A percentile compares a stretch with the other conserved stretches of the same genome.
Evolutionary conservation across 2,888 invertebrate genomes (phyloP).

Genomic region (Melanophora roralis): DNA sequence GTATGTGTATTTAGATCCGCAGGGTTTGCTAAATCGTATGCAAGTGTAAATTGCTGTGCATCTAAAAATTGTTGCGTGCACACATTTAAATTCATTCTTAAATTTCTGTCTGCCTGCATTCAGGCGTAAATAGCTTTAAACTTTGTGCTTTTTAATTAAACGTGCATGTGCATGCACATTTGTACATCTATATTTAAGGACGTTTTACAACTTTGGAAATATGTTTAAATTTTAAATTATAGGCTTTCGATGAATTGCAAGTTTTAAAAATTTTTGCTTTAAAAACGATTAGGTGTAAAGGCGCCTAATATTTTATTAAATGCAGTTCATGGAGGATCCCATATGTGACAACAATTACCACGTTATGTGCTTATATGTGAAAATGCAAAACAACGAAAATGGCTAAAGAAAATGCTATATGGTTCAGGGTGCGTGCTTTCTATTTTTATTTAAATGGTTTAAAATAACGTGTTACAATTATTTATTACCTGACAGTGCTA

Average conservation of each 20-base stretch:
- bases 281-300: too few relatives aligned
- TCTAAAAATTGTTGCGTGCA: conserved; percentile 27
- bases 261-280: too few relatives aligned
- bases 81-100: neutral
- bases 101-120: neutral
- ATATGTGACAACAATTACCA: too few relatives aligned
- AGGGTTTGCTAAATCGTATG: too few relatives aligned
- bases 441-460: conserved; percentile 39
- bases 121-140: conserved; percentile 12
- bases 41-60: neutral
- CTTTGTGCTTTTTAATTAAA: neutral
- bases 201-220: too few relatives aligned
- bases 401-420: neutral
- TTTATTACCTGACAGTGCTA: conserved; percentile 31
- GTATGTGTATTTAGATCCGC: too few relatives aligned
- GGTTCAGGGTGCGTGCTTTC: neutral
- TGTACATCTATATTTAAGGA: neutral
- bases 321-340: too few relatives aligned
- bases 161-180: neutral
- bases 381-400: neutral
- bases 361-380: too few relatives aligned
- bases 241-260: neutral
- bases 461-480: conserved; percentile 18
- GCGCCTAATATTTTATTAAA: too few relatives aligned
- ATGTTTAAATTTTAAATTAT: too few relatives aligned